Evolutionary conservation across 2,113 vertebrate species (phyloP).

Genomic region (Barnardius zonarius): DNA sequence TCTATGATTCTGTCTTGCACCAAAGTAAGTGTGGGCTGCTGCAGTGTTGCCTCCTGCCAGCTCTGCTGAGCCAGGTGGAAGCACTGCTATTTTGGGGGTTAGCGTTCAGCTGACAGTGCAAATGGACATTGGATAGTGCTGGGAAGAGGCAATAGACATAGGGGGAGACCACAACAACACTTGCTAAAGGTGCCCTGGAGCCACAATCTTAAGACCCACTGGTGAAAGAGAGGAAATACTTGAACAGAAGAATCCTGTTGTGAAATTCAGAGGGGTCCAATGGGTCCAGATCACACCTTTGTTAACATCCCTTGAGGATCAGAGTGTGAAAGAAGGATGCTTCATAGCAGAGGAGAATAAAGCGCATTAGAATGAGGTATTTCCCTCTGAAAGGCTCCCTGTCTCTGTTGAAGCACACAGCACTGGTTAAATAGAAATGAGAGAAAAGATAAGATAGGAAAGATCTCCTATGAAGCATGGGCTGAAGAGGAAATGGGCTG

Average conservation of each 20-base stretch:
- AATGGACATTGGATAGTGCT: not conserved
- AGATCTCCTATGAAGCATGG: not conserved
- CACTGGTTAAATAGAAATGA: not conserved
- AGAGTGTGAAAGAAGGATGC: not conserved
- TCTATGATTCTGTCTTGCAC: not conserved
- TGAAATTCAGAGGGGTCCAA: not conserved
- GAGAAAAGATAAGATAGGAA: not conserved
- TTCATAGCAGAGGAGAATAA: not conserved
- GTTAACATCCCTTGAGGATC: not conserved
- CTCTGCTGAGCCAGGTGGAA: not conserved
- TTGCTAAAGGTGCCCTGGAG: not conserved
- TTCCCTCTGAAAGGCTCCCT: not conserved
- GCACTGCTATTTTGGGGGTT: not conserved
- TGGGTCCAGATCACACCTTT: not conserved
- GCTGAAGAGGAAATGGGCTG: not conserved
- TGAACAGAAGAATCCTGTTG: not conserved
- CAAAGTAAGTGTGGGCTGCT: not conserved
- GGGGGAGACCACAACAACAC: not conserved
- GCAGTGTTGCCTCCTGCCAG: not conserved
- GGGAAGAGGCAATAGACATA: not conserved
- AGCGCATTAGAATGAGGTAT: not conserved
- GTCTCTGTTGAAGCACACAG: not conserved
- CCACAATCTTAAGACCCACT: not conserved
- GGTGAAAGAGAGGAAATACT: not conserved
- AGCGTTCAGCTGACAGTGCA: not conserved